A percentile compares a stretch with the other conserved stretches of the same genome.
phyloP scores from a whole-genome alignment of 2,113 vertebrate species.

The Polyodon spathula region DNA sequence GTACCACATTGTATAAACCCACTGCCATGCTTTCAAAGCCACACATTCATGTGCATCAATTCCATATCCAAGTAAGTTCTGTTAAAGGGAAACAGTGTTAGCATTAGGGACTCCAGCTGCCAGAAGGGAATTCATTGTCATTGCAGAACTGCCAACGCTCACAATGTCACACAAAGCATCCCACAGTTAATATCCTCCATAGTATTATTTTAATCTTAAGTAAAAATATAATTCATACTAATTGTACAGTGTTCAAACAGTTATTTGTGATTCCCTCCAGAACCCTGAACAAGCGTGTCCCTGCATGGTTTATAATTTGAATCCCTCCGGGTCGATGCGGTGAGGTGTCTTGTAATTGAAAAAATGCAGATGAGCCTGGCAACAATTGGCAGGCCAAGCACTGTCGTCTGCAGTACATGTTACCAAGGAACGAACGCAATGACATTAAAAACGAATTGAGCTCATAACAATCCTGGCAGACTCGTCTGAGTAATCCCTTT shows the following conservation, averaged over 20 bases:
- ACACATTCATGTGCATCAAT: too few species aligned
- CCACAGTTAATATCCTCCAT: neutral
- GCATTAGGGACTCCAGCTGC: too few species aligned
- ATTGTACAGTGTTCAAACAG: constrained; percentile 4
- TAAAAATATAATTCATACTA: constrained; percentile 8
- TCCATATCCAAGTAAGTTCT: too few species aligned
- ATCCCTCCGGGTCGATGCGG: constrained; percentile 18
- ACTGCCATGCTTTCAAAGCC: too few species aligned
- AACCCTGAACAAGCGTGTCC: constrained; percentile 20
- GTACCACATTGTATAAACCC: too few species aligned
- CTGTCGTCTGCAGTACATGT: constrained; percentile 12
- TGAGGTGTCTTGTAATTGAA: constrained; percentile 34
- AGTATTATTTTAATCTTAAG: constrained; percentile 6
- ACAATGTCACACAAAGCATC: neutral
- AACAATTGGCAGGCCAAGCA: neutral
- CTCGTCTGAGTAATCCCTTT: constrained; percentile 13
- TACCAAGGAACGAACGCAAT: constrained; percentile 9
- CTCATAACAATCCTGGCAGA: constrained; percentile 18
- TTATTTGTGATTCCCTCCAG: constrained; percentile 20
- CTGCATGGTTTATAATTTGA: constrained; percentile 32
- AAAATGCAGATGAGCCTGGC: constrained; percentile 36
- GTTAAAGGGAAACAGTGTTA: too few species aligned
- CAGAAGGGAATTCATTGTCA: too few species aligned
- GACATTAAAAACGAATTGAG: constrained; percentile 21
- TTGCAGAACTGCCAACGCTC: too few species aligned